A percentile compares a stretch with the other conserved stretches of the same genome.
Evolutionary conservation across 2,113 vertebrate species (phyloP).

Genomic region (Triplophysa siluroides): DNA sequence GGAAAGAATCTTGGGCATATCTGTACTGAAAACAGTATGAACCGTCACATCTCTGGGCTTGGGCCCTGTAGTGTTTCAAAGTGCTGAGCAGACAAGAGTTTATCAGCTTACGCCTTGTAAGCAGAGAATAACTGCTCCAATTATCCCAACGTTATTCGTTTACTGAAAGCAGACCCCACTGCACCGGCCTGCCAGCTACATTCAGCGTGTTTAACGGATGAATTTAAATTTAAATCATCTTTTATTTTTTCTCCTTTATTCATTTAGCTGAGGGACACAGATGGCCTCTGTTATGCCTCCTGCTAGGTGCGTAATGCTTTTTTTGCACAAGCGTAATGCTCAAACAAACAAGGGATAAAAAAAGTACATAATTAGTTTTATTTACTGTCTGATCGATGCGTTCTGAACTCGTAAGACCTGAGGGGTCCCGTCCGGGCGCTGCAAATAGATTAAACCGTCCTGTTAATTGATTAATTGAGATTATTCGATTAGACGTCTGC

Average conservation of each 20-base stretch:
- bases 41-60: not conserved
- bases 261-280: constrained; percentile 13
- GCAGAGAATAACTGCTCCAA: constrained; percentile 17
- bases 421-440: not conserved
- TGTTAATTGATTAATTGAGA: constrained; percentile 21
- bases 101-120: constrained; percentile 7
- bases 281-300: constrained; percentile 14
- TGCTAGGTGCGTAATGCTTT: constrained; percentile 25
- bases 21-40: not conserved
- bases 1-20: not conserved
- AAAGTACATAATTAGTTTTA: constrained; percentile 29
- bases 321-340: not conserved
- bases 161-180: constrained; percentile 3
- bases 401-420: not conserved
- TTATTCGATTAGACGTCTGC: constrained; percentile 16
- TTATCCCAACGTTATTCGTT: constrained; percentile 33
- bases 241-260: not conserved
- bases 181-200: not conserved
- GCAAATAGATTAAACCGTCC: constrained; percentile 15
- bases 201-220: constrained; percentile 13
- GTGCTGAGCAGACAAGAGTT: constrained; percentile 8
- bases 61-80: constrained; percentile 3
- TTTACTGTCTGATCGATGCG: constrained; percentile 22
- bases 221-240: constrained; percentile 9
- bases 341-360: constrained; percentile 3